phyloP scores from a whole-genome alignment of 2,888 invertebrate species.

The Mycalesis mineus region DNA sequence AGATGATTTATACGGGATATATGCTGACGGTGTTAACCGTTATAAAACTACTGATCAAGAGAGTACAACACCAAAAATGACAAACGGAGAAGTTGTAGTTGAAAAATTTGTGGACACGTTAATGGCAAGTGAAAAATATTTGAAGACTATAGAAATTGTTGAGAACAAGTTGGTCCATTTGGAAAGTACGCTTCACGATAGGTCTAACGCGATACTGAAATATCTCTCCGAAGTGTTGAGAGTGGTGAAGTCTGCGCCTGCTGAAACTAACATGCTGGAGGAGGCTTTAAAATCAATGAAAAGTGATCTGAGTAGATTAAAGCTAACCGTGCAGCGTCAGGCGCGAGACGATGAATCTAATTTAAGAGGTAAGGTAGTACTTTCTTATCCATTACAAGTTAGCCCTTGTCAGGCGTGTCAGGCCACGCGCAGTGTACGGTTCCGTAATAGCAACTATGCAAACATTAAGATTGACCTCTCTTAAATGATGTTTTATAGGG shows the following conservation, averaged over 20 bases:
- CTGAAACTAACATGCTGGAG: conserved; percentile 35
- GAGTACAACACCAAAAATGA: conserved; percentile 30
- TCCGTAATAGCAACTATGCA: too few relatives aligned
- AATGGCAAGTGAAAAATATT: conserved; percentile 57
- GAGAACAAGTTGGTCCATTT: conserved; percentile 54
- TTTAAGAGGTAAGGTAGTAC: conserved; percentile 42
- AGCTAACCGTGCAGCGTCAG: conserved; percentile 36
- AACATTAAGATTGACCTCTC: too few relatives aligned
- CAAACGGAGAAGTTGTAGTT: conserved; percentile 46
- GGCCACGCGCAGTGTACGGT: too few relatives aligned
- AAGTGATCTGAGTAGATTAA: conserved; percentile 45
- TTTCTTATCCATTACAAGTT: background rate
- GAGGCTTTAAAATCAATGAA: conserved; percentile 40
- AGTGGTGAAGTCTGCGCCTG: conserved; percentile 38
- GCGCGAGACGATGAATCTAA: conserved; percentile 34
- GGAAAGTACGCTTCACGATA: conserved; percentile 53
- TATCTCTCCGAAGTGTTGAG: conserved; percentile 53
- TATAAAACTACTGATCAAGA: conserved; percentile 26
- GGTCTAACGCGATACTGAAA: conserved; percentile 52
- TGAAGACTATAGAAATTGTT: conserved; percentile 57
- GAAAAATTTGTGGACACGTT: conserved; percentile 64
- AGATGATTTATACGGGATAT: conserved; percentile 12
- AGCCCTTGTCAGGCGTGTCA: too few relatives aligned
- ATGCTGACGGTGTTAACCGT: conserved; percentile 6
- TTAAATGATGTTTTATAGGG: too few relatives aligned